Conservation (phyloP, 1,140 invertebrate species). For the Physella acuta region DNA sequence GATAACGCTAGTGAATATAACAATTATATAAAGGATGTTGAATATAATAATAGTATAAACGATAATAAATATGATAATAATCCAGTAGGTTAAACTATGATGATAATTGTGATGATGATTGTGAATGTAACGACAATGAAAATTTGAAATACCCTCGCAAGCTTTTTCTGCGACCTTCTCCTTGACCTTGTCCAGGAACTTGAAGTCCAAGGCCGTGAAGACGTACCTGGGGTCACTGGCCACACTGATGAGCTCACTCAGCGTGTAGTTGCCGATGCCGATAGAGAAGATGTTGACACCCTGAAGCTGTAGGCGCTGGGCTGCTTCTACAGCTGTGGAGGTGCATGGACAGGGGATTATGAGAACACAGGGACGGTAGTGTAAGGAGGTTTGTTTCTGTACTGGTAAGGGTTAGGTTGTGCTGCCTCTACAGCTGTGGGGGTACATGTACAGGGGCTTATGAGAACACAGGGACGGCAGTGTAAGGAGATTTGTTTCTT, state of each 20-base stretch:
- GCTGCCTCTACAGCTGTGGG: background rate
- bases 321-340: background rate
- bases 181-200: background rate
- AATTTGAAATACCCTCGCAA: background rate
- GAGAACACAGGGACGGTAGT: no score
- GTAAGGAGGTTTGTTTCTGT: background rate
- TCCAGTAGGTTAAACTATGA: no score
- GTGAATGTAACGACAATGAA: no score
- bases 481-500: background rate
- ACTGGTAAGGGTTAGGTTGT: background rate
- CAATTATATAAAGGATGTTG: no score
- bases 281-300: background rate
- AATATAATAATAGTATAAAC: no score
- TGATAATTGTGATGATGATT: no score
- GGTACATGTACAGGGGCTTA: background rate
- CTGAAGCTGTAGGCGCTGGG: background rate
- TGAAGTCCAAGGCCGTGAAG: background rate
- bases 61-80: no score
- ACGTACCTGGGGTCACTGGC: background rate
- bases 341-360: background rate
- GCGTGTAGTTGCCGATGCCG: background rate
- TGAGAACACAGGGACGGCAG: background rate
- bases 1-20: no score
- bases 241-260: background rate
- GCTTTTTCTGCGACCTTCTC: background rate